phyloP scores from a whole-genome alignment of 2,797 vertebrate species.

The Taeniopygia guttata region DNA sequence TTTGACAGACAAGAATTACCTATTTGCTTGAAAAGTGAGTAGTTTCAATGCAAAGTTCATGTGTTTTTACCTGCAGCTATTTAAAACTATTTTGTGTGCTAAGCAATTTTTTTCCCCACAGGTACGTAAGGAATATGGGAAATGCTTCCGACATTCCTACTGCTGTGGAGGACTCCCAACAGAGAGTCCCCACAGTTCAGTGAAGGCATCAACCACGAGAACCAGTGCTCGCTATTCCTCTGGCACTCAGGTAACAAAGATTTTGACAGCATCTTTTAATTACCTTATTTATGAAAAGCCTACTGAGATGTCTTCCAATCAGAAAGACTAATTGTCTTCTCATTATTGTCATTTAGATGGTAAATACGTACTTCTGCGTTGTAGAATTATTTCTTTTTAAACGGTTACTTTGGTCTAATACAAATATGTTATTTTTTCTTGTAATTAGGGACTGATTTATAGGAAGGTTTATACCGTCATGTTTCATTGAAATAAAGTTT shows the following conservation, averaged over 20 bases:
- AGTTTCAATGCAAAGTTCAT: not conserved
- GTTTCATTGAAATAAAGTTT: not conserved
- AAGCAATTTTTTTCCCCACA: constrained; percentile 10
- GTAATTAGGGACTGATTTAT: not conserved
- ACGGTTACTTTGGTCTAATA: not conserved
- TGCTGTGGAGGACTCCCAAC: constrained; percentile 92
- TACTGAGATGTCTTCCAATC: constrained; percentile 64
- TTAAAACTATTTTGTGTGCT: not conserved
- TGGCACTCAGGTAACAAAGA: constrained; percentile 91
- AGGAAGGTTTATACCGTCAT: not conserved
- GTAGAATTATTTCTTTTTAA: constrained; percentile 30
- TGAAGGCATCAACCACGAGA: constrained; percentile 92
- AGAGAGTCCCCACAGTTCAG: constrained; percentile 93
- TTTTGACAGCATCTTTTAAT: constrained; percentile 69
- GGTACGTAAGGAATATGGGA: constrained; percentile 98
- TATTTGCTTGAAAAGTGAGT: not conserved
- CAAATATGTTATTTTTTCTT: not conserved
- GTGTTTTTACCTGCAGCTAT: not conserved
- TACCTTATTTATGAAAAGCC: constrained; percentile 69
- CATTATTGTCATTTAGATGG: constrained; percentile 50
- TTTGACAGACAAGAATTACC: not conserved
- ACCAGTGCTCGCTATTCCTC: constrained; percentile 98
- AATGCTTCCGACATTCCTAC: constrained; percentile 96
- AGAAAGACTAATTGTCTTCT: constrained; percentile 71
- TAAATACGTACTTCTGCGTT: constrained; percentile 26